Percentiles rank a stretch among this genome's conserved stretches.
These are phyloP conservation scores for Alouatta palliata DNA, from an alignment of 2,113 vertebrate genomes.

Conservation along the genomic window DNA sequence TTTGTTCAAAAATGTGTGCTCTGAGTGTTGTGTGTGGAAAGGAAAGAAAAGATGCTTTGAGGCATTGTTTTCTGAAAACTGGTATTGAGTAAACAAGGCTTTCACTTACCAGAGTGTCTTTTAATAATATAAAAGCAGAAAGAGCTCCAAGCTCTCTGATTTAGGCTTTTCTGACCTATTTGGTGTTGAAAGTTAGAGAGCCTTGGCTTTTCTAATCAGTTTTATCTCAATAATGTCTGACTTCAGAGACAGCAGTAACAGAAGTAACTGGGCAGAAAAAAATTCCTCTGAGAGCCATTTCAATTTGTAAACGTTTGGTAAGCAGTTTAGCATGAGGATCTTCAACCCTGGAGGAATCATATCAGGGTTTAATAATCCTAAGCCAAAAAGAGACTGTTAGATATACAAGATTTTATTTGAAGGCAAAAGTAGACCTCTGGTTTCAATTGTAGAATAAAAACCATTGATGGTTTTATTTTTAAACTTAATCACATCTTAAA, in stretches of 20 bases:
- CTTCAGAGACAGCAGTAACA: slow-evolving; percentile 61
- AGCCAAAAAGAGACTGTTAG: slow-evolving; percentile 44
- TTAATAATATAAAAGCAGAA: slow-evolving; percentile 45
- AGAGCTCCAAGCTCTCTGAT: slow-evolving; percentile 5
- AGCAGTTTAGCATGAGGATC: slow-evolving; percentile 40
- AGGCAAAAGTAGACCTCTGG: slow-evolving; percentile 35
- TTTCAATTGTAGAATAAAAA: slow-evolving; percentile 63
- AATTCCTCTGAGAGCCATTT: slow-evolving; percentile 12
- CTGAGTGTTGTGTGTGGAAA: neutral
- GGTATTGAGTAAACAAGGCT: slow-evolving; percentile 36
- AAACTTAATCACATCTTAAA: slow-evolving; percentile 69
- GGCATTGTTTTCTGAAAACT: slow-evolving; percentile 46
- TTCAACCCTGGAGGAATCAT: slow-evolving; percentile 60
- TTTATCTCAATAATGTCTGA: slow-evolving; percentile 69
- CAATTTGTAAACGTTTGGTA: slow-evolving; percentile 69
- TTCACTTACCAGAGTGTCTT: slow-evolving; percentile 50
- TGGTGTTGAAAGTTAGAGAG: slow-evolving; percentile 24
- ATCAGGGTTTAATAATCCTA: slow-evolving; percentile 68
- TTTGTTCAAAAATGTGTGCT: neutral
- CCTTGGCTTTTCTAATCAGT: slow-evolving; percentile 59
- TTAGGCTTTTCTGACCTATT: slow-evolving; percentile 27
- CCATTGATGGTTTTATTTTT: slow-evolving; percentile 55
- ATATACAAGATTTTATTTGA: slow-evolving; percentile 61
- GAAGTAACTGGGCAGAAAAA: slow-evolving; percentile 66
- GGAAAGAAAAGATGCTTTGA: neutral